Base-by-base conservation (phyloP, 1,140 invertebrate species). In the Panagrolaimus sp. region DNA sequence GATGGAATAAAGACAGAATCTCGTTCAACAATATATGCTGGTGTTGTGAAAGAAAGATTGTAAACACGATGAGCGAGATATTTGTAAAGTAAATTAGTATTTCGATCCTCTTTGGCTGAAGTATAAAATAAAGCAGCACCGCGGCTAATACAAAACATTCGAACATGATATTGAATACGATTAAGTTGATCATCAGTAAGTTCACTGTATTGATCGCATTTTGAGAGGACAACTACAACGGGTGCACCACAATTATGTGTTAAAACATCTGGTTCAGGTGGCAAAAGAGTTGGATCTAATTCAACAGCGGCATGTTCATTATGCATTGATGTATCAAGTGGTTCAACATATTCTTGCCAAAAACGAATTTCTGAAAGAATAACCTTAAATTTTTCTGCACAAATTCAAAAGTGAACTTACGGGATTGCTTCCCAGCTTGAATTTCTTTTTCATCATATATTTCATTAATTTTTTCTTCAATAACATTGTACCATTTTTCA, bases 51-150 rank as follows among this genome's bases (percentile, higher is more conserved):
- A 47, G 94, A 92, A 85, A 98, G 89, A 45, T 89, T 89, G 86
- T 97, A 99, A 86, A 98, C 93, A 85, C 92, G 88, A 87, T 99
- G 96, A 74, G 93, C 92, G 83, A 99, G 88, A 87, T 98, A 98
- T 87, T 96, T 97, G 85, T 96, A 94, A 47, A 99, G 87, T 79
- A 97, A 88, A 88, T 98, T 93, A 88, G 93, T 97, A 86, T 98
- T 98, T 86, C 96, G 96, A 84, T 98, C 94, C 86, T 98, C 94
- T 85, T 98, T 98, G 8, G 93, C 93, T 74, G 93, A 97, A 51
- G 93, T 95, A 84, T 98, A 98, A 86, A 97, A 67, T 25, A 82
- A 64, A 44, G 75, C 70, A 83, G 85, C 84, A 76, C 85, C 86
- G 85, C 86, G 95, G 81, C 93, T 90, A 63, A 98, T 87, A 86